Percentiles rank a stretch among this genome's conserved stretches.
These are phyloP conservation scores for Eulemur rufifrons DNA, from an alignment of 2,113 vertebrate species.

Conservation along the genomic window DNA sequence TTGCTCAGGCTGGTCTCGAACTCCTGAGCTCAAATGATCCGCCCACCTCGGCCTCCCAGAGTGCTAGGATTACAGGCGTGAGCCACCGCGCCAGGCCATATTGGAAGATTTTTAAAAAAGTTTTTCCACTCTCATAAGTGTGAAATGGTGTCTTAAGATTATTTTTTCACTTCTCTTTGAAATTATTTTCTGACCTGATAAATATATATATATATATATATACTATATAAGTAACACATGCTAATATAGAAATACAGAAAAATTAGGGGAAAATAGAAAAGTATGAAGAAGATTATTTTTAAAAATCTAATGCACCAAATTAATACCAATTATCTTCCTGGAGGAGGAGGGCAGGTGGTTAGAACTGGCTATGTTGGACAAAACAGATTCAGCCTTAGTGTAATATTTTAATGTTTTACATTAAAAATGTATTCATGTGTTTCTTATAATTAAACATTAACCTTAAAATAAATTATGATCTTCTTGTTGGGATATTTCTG, in stretches of 20 bases:
- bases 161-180: neutral
- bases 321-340: neutral
- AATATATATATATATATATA: neutral
- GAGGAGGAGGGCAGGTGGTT: neutral
- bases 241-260: neutral
- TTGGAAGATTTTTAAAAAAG: neutral
- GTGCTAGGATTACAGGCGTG: too few relatives aligned
- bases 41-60: too few relatives aligned
- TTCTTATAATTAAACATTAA: neutral
- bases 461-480: neutral
- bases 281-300: neutral
- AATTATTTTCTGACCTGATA: neutral
- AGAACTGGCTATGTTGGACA: neutral
- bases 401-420: neutral
- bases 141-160: neutral
- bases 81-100: too few relatives aligned
- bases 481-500: neutral
- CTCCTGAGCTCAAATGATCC: too few relatives aligned
- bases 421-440: neutral
- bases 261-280: neutral
- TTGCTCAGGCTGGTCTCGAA: too few relatives aligned
- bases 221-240: neutral
- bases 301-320: neutral
- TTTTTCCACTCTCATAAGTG: neutral
- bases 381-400: neutral